Base-by-base conservation (phyloP, 2,888 invertebrate species). In the Acanthosepion lycidas region DNA sequence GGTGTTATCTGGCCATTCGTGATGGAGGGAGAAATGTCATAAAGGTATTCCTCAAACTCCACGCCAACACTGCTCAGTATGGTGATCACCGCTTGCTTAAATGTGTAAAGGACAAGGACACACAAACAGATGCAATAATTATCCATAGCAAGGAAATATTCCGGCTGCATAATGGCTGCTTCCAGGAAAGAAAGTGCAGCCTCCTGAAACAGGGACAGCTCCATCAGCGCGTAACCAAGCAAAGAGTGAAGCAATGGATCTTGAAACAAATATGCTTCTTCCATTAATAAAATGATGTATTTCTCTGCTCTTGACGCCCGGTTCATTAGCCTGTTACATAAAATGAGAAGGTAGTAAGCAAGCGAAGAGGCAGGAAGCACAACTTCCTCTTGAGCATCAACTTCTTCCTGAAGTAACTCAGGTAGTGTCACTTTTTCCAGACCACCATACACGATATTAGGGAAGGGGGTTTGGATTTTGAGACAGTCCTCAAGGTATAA, bases 371-470 rank as follows among this genome's bases (percentile, higher is more conserved):
- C 96, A 42, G 97, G 97, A 51, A 97, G 95, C 12, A 96, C 95
- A n/a, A 97, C 96, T 95, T 97, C 97, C 94, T 97, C 97, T 94
- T 97, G 96, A 33, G 97, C 97, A 95, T 97, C 97, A 0, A 97
- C 96, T 94, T 97, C 97, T 94, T 97, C 97, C 94, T 97, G 97
- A 23, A 97, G 96, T 59, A 96, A 96, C 91, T 97, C 97, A 20
- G 97, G 97, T 26, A 97, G 96, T 6, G 97, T 97, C 3, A 97
- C 97, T 95, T 97, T 97, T 95, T 97, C 97, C 53, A 97, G 95
- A 8, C 97, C 97, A 26, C 96, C 96, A 94, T 96, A 97, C 26
- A 96, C 96, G 53, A 97, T 96, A 78, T 96, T 96, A 15, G 96
- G 95, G 15, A 95, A 94, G 12, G 91, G 95, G 55, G 95, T 95